These are phyloP conservation scores for Protomyctophum bolini DNA, from an alignment of 2,113 vertebrate species.

Conservation along the genomic window DNA sequence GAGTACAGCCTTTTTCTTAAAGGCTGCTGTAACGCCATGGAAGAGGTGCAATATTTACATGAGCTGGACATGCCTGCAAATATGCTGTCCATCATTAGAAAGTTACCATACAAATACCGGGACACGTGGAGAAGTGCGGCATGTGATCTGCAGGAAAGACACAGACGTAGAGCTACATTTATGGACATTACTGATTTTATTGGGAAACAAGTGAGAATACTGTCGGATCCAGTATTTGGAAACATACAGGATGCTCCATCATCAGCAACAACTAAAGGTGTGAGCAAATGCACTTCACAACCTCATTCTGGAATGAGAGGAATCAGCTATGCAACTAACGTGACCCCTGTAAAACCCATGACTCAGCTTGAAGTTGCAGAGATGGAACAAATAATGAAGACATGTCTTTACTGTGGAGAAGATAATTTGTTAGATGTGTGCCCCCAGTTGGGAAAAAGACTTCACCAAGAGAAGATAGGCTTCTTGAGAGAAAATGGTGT, in stretches of 20 bases:
- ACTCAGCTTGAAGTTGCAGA: background rate
- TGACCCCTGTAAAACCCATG: too few species aligned
- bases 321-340: background rate
- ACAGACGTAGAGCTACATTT: background rate
- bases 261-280: background rate
- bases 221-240: slow-evolving; percentile 23
- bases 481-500: background rate
- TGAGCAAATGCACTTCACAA: background rate
- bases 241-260: slow-evolving; percentile 23
- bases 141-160: slow-evolving; percentile 10
- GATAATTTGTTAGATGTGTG: background rate
- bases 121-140: slow-evolving; percentile 22
- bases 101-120: slow-evolving; percentile 19
- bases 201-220: slow-evolving; percentile 11
- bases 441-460: too few species aligned
- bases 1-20: slow-evolving; percentile 1
- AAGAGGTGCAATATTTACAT: background rate
- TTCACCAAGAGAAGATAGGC: too few species aligned
- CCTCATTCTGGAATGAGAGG: background rate
- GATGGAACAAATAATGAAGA: background rate
- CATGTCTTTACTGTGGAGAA: background rate
- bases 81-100: slow-evolving; percentile 2
- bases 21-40: slow-evolving; percentile 24
- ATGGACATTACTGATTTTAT: slow-evolving; percentile 15
- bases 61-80: slow-evolving; percentile 22